These are phyloP conservation scores for Oenanthe melanoleuca DNA, from an alignment of 2,113 vertebrate genomes.

Conservation along the genomic window DNA sequence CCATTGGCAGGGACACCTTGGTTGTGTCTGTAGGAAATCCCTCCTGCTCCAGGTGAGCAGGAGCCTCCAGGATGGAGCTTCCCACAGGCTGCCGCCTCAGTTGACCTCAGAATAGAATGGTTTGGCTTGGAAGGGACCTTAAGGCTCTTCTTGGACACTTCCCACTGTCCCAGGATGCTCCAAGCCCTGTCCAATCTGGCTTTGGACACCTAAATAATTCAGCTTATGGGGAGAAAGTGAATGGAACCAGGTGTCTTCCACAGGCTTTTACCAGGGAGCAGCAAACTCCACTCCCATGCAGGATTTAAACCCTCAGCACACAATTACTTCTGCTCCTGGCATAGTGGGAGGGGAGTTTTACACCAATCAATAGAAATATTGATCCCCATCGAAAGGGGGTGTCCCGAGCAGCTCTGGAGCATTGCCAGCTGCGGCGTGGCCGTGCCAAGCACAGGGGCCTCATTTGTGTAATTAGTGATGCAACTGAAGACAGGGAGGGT, in stretches of 20 bases:
- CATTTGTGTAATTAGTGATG: neutral
- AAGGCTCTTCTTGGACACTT: fast-evolving
- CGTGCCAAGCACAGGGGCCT: neutral
- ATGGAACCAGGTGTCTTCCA: neutral
- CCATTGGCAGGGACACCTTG: neutral
- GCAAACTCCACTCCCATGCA: neutral
- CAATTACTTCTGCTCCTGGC: neutral
- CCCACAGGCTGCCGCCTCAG: neutral
- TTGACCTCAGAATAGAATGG: neutral
- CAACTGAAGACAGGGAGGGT: neutral
- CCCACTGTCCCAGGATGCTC: neutral
- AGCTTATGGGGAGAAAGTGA: fast-evolving
- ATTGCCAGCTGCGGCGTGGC: fast-evolving
- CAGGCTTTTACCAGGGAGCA: neutral
- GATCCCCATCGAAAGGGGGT: neutral
- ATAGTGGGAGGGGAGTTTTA: fast-evolving
- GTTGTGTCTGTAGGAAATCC: fast-evolving
- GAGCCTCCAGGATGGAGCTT: neutral
- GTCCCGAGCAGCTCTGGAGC: neutral
- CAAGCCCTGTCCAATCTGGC: neutral
- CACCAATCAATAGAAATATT: neutral
- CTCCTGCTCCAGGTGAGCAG: neutral
- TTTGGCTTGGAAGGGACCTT: neutral
- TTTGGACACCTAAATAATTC: neutral
- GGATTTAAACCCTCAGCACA: neutral